A percentile compares a stretch with the other conserved stretches of the same genome.
phyloP scores from a whole-genome alignment of 64 coral and sea anemone genomes.

The Cladopsammia gracilis region DNA sequence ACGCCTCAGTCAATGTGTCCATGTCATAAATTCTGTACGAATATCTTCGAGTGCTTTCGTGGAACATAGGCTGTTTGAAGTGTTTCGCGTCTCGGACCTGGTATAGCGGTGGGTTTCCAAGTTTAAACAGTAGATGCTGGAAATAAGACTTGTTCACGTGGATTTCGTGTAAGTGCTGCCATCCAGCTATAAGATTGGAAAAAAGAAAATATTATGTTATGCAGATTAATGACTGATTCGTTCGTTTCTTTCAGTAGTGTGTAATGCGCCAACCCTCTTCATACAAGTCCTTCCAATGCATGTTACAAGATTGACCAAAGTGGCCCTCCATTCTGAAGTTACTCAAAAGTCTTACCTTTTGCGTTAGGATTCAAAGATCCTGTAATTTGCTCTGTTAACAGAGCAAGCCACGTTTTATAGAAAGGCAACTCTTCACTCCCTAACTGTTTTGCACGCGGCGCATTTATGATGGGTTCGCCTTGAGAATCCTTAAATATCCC shows the following conservation, averaged over 20 bases:
- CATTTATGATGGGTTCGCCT: background rate
- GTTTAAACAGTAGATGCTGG: background rate
- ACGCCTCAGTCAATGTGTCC: background rate
- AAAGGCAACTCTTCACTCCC: background rate
- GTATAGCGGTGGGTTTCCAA: background rate
- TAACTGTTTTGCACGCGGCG: background rate
- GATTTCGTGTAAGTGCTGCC: conserved; percentile 30
- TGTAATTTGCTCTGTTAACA: conserved; percentile 5
- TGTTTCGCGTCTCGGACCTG: conserved; percentile 24
- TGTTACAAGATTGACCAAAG: too few species aligned
- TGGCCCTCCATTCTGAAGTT: too few species aligned
- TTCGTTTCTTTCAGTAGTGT: too few species aligned
- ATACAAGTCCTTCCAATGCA: too few species aligned
- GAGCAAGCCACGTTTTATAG: conserved; percentile 26
- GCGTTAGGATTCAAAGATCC: background rate
- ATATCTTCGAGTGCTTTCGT: background rate
- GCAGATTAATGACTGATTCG: too few species aligned
- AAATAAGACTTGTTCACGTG: conserved; percentile 17
- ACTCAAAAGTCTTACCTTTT: conserved; percentile 11
- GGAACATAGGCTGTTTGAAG: conserved; percentile 6
- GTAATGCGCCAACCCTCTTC: too few species aligned
- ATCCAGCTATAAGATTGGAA: conserved; percentile 14
- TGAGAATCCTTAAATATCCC: background rate
- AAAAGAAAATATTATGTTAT: background rate
- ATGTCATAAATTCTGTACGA: conserved; percentile 52